Evolutionary conservation across 1,140 invertebrate genomes (phyloP).

Genomic region (Melipona quadrifasciata): DNA sequence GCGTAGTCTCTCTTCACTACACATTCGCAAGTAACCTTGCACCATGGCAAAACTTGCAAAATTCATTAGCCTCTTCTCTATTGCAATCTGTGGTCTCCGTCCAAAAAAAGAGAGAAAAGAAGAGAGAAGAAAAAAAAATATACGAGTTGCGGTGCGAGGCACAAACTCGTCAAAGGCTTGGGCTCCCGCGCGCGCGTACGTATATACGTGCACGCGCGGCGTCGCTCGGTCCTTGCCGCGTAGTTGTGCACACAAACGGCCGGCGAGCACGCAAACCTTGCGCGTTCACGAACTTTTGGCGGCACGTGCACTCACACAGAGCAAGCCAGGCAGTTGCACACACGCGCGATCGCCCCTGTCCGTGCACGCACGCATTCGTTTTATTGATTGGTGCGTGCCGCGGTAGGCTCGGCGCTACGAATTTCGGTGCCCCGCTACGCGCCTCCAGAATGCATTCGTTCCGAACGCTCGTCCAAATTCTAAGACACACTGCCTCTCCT

Average conservation of each 20-base stretch:
- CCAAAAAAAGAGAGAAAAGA: background rate
- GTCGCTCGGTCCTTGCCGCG: constrained; percentile 27
- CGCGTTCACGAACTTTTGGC: constrained; percentile 60
- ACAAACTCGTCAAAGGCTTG: constrained; percentile 32
- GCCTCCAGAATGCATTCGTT: background rate
- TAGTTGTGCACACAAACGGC: constrained; percentile 33
- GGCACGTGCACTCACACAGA: constrained; percentile 72
- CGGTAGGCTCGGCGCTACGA: constrained; percentile 53
- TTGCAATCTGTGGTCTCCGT: background rate
- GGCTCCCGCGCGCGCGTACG: background rate
- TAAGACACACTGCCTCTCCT: background rate
- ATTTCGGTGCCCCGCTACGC: constrained; percentile 44
- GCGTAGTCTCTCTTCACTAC: background rate
- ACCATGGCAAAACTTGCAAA: background rate
- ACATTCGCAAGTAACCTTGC: background rate
- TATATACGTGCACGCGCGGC: constrained; percentile 45
- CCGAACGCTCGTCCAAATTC: background rate
- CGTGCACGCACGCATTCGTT: constrained; percentile 66
- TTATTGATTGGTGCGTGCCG: constrained; percentile 67
- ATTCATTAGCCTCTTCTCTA: background rate
- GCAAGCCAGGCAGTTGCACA: constrained; percentile 27
- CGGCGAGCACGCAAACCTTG: constrained; percentile 55
- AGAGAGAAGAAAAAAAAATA: background rate
- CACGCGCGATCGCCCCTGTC: constrained; percentile 30
- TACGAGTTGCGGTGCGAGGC: constrained; percentile 30